Conservation (phyloP, 2,113 vertebrate genomes). For the Lethenteron camtschaticum region DNA sequence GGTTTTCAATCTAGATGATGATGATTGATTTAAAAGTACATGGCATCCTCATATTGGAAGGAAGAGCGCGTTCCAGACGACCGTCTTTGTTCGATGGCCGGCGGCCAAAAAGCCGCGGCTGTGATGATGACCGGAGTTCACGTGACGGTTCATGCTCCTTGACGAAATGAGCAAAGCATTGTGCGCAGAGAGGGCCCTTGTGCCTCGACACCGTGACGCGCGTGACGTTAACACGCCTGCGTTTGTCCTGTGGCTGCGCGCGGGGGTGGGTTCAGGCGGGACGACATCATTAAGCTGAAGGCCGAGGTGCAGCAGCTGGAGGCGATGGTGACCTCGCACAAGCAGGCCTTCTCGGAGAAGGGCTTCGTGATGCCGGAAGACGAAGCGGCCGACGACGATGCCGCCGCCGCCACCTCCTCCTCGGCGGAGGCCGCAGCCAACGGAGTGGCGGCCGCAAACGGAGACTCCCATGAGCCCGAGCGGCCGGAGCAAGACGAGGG, state of each 20-base stretch:
- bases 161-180: not conserved
- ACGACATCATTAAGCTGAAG: slow-evolving; percentile 90
- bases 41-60: too few species aligned
- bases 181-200: not conserved
- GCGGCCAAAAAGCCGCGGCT: too few species aligned
- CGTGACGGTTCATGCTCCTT: too few species aligned
- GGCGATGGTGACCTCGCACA: slow-evolving; percentile 57
- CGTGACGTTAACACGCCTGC: too few species aligned
- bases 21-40: too few species aligned
- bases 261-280: slow-evolving; percentile 37
- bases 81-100: too few species aligned
- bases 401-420: slow-evolving; percentile 13
- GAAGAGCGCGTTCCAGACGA: too few species aligned
- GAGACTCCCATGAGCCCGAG: not conserved
- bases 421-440: slow-evolving; percentile 18
- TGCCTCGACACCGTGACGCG: too few species aligned
- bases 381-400: slow-evolving; percentile 19
- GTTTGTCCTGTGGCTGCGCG: not conserved
- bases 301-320: slow-evolving; percentile 82
- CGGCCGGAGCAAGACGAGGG: not conserved
- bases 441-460: slow-evolving; percentile 11
- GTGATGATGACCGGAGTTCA: too few species aligned
- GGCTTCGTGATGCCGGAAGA: slow-evolving; percentile 21
- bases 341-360: slow-evolving; percentile 26
- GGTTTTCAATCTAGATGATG: too few species aligned